These are phyloP conservation scores for Harpalus rubripes DNA, from an alignment of 2,888 invertebrate species.

Conservation along the genomic window DNA sequence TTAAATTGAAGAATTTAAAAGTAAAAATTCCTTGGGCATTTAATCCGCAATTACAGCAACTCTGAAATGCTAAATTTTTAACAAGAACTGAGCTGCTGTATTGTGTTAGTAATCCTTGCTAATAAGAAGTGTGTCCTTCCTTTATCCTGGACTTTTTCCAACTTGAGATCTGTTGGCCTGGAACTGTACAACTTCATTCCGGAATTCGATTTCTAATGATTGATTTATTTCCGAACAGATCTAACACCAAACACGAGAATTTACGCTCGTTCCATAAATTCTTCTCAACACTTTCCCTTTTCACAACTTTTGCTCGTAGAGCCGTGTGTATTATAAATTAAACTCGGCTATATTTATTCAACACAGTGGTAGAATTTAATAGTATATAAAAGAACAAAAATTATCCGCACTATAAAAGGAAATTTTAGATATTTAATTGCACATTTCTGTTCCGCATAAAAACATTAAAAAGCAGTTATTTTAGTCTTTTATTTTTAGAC, in stretches of 20 bases:
- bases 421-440: constrained; percentile 34
- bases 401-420: neutral
- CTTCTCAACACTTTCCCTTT: neutral
- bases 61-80: constrained; percentile 24
- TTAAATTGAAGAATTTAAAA: neutral
- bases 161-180: constrained; percentile 34
- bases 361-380: neutral
- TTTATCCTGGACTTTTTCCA: constrained; percentile 38
- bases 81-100: constrained; percentile 35
- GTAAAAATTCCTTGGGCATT: neutral
- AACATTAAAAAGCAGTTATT: constrained; percentile 42
- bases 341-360: neutral
- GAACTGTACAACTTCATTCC: constrained; percentile 29
- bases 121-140: constrained; percentile 35
- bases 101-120: constrained; percentile 25
- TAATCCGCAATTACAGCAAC: constrained; percentile 35
- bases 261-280: neutral
- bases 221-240: constrained; percentile 14
- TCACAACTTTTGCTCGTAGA: neutral
- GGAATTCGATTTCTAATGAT: constrained; percentile 32
- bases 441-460: constrained; percentile 7
- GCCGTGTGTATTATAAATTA: neutral
- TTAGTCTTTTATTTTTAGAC: constrained; percentile 30
- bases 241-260: neutral
- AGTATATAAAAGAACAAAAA: too few relatives aligned